These are phyloP conservation scores for Cyanistes caeruleus DNA, from an alignment of 2,113 vertebrate genomes.

Conservation along the genomic window DNA sequence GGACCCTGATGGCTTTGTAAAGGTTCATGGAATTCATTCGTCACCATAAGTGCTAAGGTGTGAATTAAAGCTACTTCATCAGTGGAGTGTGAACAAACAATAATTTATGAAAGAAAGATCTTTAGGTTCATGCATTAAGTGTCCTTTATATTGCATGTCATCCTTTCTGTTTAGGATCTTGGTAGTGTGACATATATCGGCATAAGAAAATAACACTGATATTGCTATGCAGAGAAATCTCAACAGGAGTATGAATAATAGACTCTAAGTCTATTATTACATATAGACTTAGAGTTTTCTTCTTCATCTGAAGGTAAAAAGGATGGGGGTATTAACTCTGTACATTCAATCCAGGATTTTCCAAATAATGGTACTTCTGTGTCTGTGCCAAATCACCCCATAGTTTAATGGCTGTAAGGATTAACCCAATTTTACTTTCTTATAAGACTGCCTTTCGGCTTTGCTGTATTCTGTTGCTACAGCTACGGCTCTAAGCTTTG, in stretches of 20 bases:
- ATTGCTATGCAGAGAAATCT: background rate
- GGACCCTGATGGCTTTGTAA: background rate
- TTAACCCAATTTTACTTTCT: constrained; percentile 35
- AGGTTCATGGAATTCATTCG: background rate
- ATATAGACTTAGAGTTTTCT: background rate
- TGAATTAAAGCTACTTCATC: background rate
- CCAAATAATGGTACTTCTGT: background rate
- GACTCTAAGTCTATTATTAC: too few relatives aligned
- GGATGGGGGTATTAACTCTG: background rate
- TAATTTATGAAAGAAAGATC: background rate
- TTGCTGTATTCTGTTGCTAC: background rate
- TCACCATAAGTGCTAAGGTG: background rate
- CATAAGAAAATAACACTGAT: background rate
- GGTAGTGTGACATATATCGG: background rate
- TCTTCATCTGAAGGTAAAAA: background rate
- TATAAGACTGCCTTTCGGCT: background rate
- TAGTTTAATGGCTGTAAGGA: background rate
- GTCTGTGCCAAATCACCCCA: background rate
- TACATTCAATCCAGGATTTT: background rate
- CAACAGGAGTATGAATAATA: background rate
- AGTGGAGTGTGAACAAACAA: background rate
- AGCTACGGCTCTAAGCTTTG: background rate
- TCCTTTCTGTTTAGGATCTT: background rate
- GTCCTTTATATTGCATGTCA: background rate
- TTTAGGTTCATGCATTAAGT: background rate